Percentiles rank a stretch among this genome's conserved stretches.
Evolutionary conservation across 2,113 vertebrate genomes (phyloP).

Genomic region (Ageneiosus marmoratus): DNA sequence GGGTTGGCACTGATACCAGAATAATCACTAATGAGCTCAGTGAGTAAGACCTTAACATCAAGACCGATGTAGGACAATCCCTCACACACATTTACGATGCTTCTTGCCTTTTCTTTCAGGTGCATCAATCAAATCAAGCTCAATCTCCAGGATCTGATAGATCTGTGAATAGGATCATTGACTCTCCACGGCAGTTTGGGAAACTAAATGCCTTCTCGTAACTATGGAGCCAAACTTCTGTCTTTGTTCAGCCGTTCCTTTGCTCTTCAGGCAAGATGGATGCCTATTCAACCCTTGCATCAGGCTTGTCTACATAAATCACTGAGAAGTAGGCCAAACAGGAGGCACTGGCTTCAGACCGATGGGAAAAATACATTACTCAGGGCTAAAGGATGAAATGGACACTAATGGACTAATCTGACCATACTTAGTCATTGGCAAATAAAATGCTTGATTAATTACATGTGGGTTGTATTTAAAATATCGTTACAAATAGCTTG

Average conservation of each 20-base stretch:
- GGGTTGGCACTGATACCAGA: background rate
- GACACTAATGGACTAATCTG: slow-evolving; percentile 41
- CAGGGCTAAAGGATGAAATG: slow-evolving; percentile 35
- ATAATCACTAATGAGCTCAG: slow-evolving; percentile 13
- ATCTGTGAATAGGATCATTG: slow-evolving; percentile 62
- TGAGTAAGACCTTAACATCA: slow-evolving; percentile 15
- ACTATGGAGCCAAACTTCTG: slow-evolving; percentile 48
- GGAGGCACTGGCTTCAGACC: slow-evolving; percentile 46
- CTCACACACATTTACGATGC: slow-evolving; percentile 36
- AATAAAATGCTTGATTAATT: slow-evolving; percentile 21
- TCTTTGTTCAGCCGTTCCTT: slow-evolving; percentile 47
- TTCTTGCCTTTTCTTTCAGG: slow-evolving; percentile 44
- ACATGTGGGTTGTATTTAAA: background rate
- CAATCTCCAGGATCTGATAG: slow-evolving; percentile 59
- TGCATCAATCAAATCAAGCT: slow-evolving; percentile 63
- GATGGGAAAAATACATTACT: slow-evolving; percentile 52
- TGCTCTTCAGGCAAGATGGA: slow-evolving; percentile 50
- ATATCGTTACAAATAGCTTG: background rate
- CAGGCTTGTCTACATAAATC: slow-evolving; percentile 59
- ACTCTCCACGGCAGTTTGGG: slow-evolving; percentile 48
- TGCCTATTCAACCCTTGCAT: slow-evolving; percentile 54
- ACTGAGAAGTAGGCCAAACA: slow-evolving; percentile 55
- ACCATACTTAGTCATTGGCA: slow-evolving; percentile 39
- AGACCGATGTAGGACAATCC: slow-evolving; percentile 16
- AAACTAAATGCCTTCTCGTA: slow-evolving; percentile 35